Evolutionary conservation across 2,113 vertebrate genomes (phyloP).

Genomic region (Bos indicus): DNA sequence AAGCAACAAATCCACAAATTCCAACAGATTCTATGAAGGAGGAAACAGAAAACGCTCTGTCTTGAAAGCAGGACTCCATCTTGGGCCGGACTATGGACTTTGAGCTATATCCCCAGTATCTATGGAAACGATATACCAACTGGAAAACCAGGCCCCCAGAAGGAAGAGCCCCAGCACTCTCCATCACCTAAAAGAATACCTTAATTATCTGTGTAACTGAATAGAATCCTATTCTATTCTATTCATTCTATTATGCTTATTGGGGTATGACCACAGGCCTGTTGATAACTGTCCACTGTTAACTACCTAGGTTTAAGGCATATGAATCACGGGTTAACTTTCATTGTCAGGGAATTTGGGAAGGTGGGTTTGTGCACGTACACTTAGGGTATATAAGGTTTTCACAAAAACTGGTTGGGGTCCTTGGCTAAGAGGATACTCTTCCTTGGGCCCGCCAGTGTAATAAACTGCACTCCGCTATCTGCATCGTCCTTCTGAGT

Average conservation of each 20-base stretch:
- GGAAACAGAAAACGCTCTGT: background rate
- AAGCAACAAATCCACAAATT: background rate
- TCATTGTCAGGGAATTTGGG: background rate
- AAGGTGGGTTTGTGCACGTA: background rate
- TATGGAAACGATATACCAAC: background rate
- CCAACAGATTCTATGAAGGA: background rate
- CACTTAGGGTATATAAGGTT: background rate
- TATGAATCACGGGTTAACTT: background rate
- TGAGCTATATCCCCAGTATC: background rate
- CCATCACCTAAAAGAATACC: background rate
- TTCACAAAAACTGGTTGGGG: background rate
- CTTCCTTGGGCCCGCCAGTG: background rate
- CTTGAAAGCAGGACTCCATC: background rate
- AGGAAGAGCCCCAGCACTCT: background rate
- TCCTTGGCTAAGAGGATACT: background rate
- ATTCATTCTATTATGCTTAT: background rate
- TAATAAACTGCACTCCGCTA: background rate
- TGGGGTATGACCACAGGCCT: background rate
- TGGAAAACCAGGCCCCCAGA: background rate
- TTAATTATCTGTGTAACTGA: background rate
- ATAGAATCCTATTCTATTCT: background rate
- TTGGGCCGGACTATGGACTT: background rate
- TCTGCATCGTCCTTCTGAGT: background rate
- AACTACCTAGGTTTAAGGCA: background rate
- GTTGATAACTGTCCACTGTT: background rate